Base-by-base conservation (phyloP, 92 coral and sea anemone species). In the Phenganax subtilis region DNA sequence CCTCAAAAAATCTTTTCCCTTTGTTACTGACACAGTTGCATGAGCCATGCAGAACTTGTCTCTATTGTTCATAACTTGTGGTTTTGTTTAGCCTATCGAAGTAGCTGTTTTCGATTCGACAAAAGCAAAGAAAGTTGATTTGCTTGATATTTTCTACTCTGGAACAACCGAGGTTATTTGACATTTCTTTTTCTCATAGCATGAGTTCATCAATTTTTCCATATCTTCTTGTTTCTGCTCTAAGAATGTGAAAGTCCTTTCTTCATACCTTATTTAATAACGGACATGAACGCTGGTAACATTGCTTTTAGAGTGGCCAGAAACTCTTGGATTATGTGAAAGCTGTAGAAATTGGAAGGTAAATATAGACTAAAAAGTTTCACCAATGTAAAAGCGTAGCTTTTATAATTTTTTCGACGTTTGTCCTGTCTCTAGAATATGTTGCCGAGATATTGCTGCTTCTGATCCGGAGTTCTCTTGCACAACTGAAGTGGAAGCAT, bases 381-480 rank as follows among this genome's bases (percentile, higher is more conserved):
- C 47, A 37, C 47, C 47, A 37, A 4, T 37, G 47, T 37, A 37
- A 37, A 37, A 37, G 47, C 1, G 47, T 37, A 37, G 47, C 47
- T 37, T 37, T 37, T 1, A 37, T 37, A 37, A 37, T 37, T 37
- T 37, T 37, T 37, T 1, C 1, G 30, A 44, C 66, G 30, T 0
- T 57, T n/a, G 57, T 0, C 31, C 54, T 25, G 27, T 75, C 54
- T 37, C 37, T 61, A 91, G 98, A 80, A 89, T 76, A 84, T 97
- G 90, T 60, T 88, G 92, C 71, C 92, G 89, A 44, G 98, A 94
- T 80, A 91, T 94, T 71, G 98, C 92, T 44, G 98, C 97, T 8
- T 94, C 98, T 11, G 98, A 94, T 80, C 98, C 98, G 0, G 98
- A 94, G 75, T 84, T 96, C 76, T 92, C 92, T 91, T 96, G 97